Percentiles rank a stretch among this genome's conserved stretches.
Conservation (phyloP, 2,888 invertebrate genomes). For the Balanococcus diminutus region DNA sequence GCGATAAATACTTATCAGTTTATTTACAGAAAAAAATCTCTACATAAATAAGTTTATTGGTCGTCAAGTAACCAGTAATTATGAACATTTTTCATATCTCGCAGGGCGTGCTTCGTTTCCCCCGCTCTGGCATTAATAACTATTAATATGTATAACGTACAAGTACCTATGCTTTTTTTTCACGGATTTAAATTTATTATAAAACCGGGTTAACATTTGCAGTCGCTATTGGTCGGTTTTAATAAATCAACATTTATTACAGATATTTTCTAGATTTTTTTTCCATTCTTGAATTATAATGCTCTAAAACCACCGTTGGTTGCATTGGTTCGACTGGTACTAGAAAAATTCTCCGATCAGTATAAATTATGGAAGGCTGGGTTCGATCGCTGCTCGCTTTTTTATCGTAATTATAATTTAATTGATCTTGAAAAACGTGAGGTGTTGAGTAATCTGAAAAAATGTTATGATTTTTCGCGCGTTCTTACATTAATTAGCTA, state of each 20-base stretch:
- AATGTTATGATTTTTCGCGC: not conserved
- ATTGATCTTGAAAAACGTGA: conserved; percentile 33
- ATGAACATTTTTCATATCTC: conserved; percentile 51
- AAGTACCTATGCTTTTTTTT: conserved; percentile 24
- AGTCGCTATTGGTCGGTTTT: conserved; percentile 49
- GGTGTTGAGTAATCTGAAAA: conserved; percentile 10
- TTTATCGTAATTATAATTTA: conserved; percentile 42
- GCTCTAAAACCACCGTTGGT: conserved; percentile 6
- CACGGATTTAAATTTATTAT: conserved; percentile 49
- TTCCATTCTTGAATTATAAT: conserved; percentile 36
- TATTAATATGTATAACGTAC: conserved; percentile 48
- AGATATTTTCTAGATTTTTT: conserved; percentile 43
- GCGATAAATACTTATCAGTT: conserved; percentile 47
- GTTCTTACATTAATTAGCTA: not conserved
- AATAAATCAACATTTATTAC: conserved; percentile 53
- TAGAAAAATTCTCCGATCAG: conserved; percentile 7
- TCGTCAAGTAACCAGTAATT: conserved; percentile 51
- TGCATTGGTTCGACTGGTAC: conserved; percentile 23
- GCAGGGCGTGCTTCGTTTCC: conserved; percentile 45
- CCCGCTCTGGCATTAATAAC: conserved; percentile 49
- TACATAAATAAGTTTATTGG: conserved; percentile 51
- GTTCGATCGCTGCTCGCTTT: not conserved
- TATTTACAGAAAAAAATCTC: conserved; percentile 51
- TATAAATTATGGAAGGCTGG: conserved; percentile 36
- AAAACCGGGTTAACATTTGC: conserved; percentile 51